phyloP scores from a whole-genome alignment of 2,113 vertebrate species.

The Tychaedon coryphoeus region DNA sequence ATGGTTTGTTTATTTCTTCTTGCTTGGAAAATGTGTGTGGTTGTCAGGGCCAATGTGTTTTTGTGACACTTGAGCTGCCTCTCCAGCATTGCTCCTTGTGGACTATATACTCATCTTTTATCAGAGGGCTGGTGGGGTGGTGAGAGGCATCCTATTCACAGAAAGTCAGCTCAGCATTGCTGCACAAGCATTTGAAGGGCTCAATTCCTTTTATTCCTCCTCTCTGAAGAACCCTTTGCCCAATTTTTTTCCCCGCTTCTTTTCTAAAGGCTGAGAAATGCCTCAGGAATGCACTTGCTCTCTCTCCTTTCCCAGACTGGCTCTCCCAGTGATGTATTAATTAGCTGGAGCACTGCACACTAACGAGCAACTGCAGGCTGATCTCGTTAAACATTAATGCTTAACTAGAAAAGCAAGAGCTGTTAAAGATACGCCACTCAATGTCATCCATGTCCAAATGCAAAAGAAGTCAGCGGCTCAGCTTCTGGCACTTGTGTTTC shows the following conservation, averaged over 20 bases:
- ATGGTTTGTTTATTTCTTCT: neutral
- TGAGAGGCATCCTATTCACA: neutral
- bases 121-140: neutral
- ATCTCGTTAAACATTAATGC: slow-evolving; percentile 70
- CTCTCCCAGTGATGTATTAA: slow-evolving; percentile 55
- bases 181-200: neutral
- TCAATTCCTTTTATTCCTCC: neutral
- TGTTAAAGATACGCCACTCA: slow-evolving; percentile 50
- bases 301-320: neutral
- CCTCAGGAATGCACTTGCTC: slow-evolving; percentile 49
- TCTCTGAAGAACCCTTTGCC: neutral
- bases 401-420: slow-evolving; percentile 72
- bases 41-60: neutral
- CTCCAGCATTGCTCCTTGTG: accelerated
- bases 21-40: neutral
- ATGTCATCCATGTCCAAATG: slow-evolving; percentile 41
- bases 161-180: neutral
- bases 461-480: neutral
- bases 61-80: neutral
- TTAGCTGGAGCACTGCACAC: slow-evolving; percentile 53
- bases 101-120: neutral
- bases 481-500: neutral
- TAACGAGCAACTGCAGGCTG: slow-evolving; percentile 61
- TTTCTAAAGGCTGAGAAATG: neutral
- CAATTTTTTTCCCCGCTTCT: neutral